These are phyloP conservation scores for Leptocoma aspasia DNA, from an alignment of 2,113 vertebrate species.

Conservation along the genomic window DNA sequence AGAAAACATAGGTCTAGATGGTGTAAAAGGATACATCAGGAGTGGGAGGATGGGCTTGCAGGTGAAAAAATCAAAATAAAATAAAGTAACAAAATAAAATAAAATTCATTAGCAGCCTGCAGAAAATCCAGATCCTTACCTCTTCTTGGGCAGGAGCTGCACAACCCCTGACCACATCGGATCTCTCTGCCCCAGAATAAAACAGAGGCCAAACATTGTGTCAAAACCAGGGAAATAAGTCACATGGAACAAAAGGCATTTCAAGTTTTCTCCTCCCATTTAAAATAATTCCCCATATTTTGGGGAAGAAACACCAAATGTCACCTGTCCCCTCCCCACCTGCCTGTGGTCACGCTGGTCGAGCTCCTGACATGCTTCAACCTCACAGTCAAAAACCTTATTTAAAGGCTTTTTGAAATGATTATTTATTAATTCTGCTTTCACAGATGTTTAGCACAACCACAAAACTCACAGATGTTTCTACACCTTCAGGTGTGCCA, in stretches of 20 bases:
- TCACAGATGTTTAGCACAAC: background rate
- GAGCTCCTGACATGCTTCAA: background rate
- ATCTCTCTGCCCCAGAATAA: background rate
- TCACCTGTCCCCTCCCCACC: background rate
- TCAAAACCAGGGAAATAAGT: background rate
- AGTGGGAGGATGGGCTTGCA: background rate
- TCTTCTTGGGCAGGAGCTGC: background rate
- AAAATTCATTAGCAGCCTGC: background rate
- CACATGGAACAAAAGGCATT: background rate
- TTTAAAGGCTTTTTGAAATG: background rate
- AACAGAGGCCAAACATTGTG: background rate
- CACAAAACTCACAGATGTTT: background rate
- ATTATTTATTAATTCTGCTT: background rate
- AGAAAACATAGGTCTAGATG: background rate
- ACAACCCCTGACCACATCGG: fast-evolving
- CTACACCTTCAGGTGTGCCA: background rate
- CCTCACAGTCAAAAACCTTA: background rate
- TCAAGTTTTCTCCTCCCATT: no score
- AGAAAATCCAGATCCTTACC: background rate
- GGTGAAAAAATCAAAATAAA: background rate
- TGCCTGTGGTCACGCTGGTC: background rate
- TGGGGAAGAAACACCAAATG: background rate
- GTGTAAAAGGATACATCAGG: background rate
- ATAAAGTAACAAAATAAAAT: background rate
- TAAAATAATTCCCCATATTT: no score